These are phyloP conservation scores for Drosophila kanapiae DNA, from an alignment of 1,140 invertebrate genomes.

Conservation along the genomic window DNA sequence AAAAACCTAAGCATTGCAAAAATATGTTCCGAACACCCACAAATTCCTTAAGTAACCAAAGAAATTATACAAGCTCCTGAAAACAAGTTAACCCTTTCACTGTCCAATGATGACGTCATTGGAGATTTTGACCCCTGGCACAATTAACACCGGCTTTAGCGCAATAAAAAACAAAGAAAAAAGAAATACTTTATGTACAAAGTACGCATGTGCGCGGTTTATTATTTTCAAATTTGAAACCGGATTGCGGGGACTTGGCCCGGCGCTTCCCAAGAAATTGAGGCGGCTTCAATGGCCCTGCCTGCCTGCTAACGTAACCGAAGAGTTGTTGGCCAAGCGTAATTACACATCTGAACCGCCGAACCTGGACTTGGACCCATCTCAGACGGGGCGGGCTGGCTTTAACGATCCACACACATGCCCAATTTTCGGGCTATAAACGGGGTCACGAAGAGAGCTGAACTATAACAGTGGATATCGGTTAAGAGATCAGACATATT, in stretches of 20 bases:
- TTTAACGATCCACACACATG: conserved; percentile 38
- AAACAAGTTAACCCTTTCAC: conserved; percentile 47
- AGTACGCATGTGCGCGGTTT: conserved; percentile 39
- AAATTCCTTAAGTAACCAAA: conserved; percentile 43
- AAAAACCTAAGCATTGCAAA: neutral
- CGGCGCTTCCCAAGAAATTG: conserved; percentile 68
- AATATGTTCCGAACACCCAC: neutral
- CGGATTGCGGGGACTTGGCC: conserved; percentile 48
- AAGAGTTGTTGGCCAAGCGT: conserved; percentile 38
- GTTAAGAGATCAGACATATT: conserved; percentile 3
- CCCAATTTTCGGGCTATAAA: conserved; percentile 22
- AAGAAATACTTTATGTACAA: conserved; percentile 29
- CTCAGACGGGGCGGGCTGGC: conserved; percentile 1
- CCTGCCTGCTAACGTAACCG: conserved; percentile 36
- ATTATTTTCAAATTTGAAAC: conserved; percentile 67
- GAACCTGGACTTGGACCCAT: conserved; percentile 28
- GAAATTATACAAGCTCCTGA: conserved; percentile 34
- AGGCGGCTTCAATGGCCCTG: conserved; percentile 33
- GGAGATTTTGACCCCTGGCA: conserved; percentile 69
- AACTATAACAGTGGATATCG: conserved; percentile 22
- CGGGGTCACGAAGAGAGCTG: conserved; percentile 23
- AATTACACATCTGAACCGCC: conserved; percentile 36
- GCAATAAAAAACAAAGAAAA: conserved; percentile 44
- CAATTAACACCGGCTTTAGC: conserved; percentile 62
- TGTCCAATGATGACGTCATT: conserved; percentile 62